Base-by-base conservation (phyloP, 1,140 invertebrate species). In the Luehdorfia chinensis region DNA sequence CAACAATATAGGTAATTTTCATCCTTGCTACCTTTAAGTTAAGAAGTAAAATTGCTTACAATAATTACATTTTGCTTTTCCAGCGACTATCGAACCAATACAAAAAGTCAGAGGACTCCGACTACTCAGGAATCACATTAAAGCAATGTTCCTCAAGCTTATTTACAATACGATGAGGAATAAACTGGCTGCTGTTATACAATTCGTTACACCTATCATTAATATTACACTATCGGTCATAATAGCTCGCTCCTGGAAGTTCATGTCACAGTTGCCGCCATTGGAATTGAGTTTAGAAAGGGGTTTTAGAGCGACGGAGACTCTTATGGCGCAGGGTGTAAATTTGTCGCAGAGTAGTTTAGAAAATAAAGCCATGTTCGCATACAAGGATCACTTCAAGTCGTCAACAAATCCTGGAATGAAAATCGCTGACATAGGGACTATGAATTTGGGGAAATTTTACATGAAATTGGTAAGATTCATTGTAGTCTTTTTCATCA, bases 121-220 rank as follows among this genome's bases (percentile, higher is more conserved):
- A 44, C 64, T 90, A 25, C 65, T 87, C 2, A 59, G 53, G 7
- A 91, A 91, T 37, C 92, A 93, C 66, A 89, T 90, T 60, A 75
- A 75, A 16, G 91, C 90, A 0, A 92, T 92, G 88, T 65, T 92
- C 11, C 69, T 91, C 15, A 93, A 93, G 58, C 89, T 91, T 43
- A 59, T 87, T 1, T 80, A 91, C 6, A 88, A 89, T 4, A 81
- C 89, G 0, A 79, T 81, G 37, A 76, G 91, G 19, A 90, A 89
- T 18, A 90, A 90, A 80, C 41, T 90, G 1, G 59, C 89, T 0
- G 74, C 88, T 0, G 34, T 90, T 0, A 86, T 91, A 62, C 91
- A 92, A 59, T 87, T 91, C 23, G 47, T 88, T 2, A 87, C 91
- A 13, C 90, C 91, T 0, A 76, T 91, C 1, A 75, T 91, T 39